A percentile compares a stretch with the other conserved stretches of the same genome.
phyloP scores from a whole-genome alignment of 2,888 invertebrate species.

The Brachypalpus laphriformis region DNA sequence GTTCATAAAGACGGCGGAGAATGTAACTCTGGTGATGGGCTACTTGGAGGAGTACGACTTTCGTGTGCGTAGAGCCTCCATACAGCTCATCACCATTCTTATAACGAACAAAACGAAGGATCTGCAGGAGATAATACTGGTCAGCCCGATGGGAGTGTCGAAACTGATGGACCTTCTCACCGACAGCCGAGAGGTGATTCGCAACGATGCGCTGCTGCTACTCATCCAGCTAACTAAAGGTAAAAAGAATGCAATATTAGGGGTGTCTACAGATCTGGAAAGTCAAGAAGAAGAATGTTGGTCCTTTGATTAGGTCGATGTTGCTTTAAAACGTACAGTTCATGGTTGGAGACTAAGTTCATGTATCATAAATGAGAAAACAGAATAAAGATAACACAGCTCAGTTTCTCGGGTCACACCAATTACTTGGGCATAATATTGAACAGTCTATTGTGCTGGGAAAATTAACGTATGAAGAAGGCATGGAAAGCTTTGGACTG shows the following conservation, averaged over 20 bases:
- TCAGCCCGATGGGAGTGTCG: constrained; percentile 98
- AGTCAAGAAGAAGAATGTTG: no score
- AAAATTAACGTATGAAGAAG: no score
- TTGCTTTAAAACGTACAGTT: no score
- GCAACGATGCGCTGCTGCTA: constrained; percentile 96
- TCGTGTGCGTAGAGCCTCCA: constrained; percentile 94
- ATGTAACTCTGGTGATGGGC: constrained; percentile 91
- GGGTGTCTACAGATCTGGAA: no score
- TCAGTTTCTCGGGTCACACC: no score
- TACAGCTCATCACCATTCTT: constrained; percentile 94
- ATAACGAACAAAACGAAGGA: constrained; percentile 93
- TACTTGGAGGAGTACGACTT: constrained; percentile 98
- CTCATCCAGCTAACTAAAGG: constrained; percentile 93
- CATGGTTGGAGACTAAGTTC: no score
- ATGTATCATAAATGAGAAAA: no score
- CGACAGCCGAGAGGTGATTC: constrained; percentile 96
- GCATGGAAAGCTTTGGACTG: no score
- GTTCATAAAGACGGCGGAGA: constrained; percentile 95
- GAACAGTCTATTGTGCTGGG: no score
- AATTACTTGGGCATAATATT: no score
- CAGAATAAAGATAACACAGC: no score
- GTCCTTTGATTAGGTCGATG: no score
- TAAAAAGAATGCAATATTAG: constrained; percentile 19
- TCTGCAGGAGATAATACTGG: constrained; percentile 93
- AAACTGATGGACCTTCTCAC: constrained; percentile 97